These are phyloP conservation scores for Ennomos fuscantarius DNA, from an alignment of 2,888 invertebrate genomes.

Conservation along the genomic window DNA sequence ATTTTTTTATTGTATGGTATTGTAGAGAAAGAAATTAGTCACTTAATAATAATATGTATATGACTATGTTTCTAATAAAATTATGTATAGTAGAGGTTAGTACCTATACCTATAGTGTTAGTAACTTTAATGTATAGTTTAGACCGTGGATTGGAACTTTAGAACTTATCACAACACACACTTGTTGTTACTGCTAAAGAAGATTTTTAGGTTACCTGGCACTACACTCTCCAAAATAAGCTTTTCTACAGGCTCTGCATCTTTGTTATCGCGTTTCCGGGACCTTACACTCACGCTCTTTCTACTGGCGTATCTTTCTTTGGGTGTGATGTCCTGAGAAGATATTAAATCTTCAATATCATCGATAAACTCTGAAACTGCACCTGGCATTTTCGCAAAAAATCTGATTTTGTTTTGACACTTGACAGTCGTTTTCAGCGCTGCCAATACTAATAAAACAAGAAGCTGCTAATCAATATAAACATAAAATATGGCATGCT, in stretches of 20 bases:
- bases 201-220: slow-evolving; percentile 78
- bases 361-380: slow-evolving; percentile 89
- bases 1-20: no score
- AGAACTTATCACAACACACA: no score
- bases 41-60: no score
- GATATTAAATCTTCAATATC: slow-evolving; percentile 95
- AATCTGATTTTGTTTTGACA: slow-evolving; percentile 30
- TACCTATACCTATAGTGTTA: no score
- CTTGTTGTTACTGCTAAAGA: slow-evolving; percentile 2
- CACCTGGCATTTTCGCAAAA: slow-evolving; percentile 79
- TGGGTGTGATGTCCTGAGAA: slow-evolving; percentile 91
- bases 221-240: slow-evolving; percentile 85
- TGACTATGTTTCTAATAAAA: no score
- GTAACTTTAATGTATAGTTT: no score
- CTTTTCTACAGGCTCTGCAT: slow-evolving; percentile 69
- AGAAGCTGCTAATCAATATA: no score
- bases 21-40: no score
- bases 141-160: no score
- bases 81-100: no score
- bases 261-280: slow-evolving; percentile 74
- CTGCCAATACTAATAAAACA: no score
- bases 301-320: slow-evolving; percentile 89
- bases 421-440: slow-evolving; percentile 8
- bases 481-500: no score
- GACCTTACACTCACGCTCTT: slow-evolving; percentile 89